These are phyloP conservation scores for Sciurus vulgaris DNA, from an alignment of 2,797 vertebrate species.

Conservation along the genomic window DNA sequence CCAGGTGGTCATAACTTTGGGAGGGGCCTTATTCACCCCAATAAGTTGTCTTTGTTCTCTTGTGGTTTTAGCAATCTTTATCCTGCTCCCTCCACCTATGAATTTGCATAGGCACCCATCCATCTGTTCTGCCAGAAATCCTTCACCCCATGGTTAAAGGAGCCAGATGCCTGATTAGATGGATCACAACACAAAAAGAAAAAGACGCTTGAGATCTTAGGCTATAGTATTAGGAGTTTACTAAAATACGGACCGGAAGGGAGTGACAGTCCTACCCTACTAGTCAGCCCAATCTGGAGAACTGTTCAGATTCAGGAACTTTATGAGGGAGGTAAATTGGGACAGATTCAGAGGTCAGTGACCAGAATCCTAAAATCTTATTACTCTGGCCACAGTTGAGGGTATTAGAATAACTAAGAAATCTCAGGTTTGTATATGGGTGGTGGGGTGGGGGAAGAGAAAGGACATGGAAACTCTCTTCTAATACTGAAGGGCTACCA, in stretches of 20 bases:
- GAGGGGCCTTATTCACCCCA: background rate
- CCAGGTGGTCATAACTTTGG: background rate
- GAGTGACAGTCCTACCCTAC: background rate
- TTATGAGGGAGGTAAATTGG: background rate
- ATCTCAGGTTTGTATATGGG: background rate
- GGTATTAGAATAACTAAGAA: background rate
- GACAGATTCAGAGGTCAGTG: background rate
- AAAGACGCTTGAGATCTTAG: background rate
- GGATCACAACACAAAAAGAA: background rate
- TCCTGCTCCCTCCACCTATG: background rate
- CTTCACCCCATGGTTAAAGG: background rate
- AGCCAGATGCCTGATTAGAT: background rate
- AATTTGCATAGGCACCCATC: background rate
- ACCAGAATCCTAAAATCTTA: background rate
- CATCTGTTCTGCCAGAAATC: background rate
- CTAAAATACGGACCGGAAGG: background rate
- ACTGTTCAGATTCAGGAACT: background rate
- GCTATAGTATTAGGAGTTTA: background rate
- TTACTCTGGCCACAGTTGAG: background rate
- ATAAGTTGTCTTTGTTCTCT: background rate
- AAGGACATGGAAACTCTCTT: background rate
- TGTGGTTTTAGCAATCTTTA: background rate
- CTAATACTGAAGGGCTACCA: background rate
- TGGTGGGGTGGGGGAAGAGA: background rate
- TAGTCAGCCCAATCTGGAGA: background rate